These are phyloP conservation scores for Odontomyia ornata DNA, from an alignment of 2,888 invertebrate genomes.

Conservation along the genomic window DNA sequence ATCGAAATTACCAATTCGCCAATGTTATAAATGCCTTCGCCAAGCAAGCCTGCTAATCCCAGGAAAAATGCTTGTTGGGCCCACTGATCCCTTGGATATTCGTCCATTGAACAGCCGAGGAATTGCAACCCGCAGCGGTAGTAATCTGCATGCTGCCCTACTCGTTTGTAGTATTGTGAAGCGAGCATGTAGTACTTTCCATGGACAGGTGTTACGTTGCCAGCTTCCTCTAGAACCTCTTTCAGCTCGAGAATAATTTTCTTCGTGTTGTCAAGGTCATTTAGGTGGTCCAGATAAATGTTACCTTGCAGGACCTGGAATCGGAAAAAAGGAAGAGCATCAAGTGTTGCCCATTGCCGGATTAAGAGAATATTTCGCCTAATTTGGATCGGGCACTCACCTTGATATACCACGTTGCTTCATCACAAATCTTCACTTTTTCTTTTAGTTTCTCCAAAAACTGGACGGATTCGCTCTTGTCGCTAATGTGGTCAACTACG, in stretches of 20 bases:
- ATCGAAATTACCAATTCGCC: conserved; percentile 80
- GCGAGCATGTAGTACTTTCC: conserved; percentile 93
- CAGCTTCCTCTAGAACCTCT: conserved; percentile 83
- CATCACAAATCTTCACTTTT: conserved; percentile 85
- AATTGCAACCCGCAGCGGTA: conserved; percentile 92
- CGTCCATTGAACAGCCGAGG: conserved; percentile 77
- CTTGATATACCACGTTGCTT: conserved; percentile 76
- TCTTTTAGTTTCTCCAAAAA: conserved; percentile 90
- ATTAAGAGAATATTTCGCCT: background rate
- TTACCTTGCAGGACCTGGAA: conserved; percentile 81
- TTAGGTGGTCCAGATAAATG: conserved; percentile 78
- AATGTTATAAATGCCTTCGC: conserved; percentile 95
- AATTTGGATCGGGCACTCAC: conserved; percentile 46
- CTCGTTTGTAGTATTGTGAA: conserved; percentile 85
- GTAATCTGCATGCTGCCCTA: conserved; percentile 91
- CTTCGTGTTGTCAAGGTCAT: conserved; percentile 81
- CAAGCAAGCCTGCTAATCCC: conserved; percentile 92
- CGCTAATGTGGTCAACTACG: conserved; percentile 78
- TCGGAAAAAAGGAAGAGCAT: background rate
- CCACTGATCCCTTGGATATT: conserved; percentile 72
- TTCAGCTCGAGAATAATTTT: conserved; percentile 89
- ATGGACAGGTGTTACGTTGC: conserved; percentile 93
- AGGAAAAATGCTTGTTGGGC: conserved; percentile 87
- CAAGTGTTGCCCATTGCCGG: background rate
- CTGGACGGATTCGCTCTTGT: conserved; percentile 83